Evolutionary conservation across 92 coral and sea anemone species (phyloP), one percentile per base, ranked within the genome.

Genomic region (Heliopora coerulea): DNA sequence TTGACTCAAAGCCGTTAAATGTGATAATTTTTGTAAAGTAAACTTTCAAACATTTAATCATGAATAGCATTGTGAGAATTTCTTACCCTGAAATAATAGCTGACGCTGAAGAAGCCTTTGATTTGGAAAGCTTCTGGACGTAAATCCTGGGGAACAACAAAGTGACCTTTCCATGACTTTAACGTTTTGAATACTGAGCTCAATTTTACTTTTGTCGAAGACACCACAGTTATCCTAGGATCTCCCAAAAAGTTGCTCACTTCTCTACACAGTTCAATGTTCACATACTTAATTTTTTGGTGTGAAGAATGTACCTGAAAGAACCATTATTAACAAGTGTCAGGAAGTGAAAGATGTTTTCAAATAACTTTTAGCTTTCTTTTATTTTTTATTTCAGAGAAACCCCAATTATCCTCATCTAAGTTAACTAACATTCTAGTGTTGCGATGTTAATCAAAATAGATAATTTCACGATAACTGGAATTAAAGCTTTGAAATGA

Each of bases 101-200:
- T n/a, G 52, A 70, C 77, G 33, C 63, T 70, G 28, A 70, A 70
- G 31, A 70, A 70, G 18, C 77, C 77, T 26, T 70, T 70, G 50
- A 70, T 70, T 37, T 70, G 62, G 35, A 70, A 70, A 30, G 77
- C 77, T 50, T 70, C 77, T 24, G 77, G 77, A 28, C 77, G 62
- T 18, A 70, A 58, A 52, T 70, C 62, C 18, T 70, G 50, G 32
- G 77, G 77, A 70, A 70, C 42, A 19, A 23, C 32, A 70, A 70
- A 70, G 35, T 54, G 17, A 49, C 77, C 77, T 70, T 70, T 70
- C 77, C 77, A 70, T 13, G 77, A 70, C 54, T 70, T 70, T 23
- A 70, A 70, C 31, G 63, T 29, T 31, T 70, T 70, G 31, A 70
- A 70, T 13, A 70, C 77, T 18, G 77, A 70, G 48, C 15, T 54